Evolutionary conservation across 2,113 vertebrate genomes (phyloP).

Genomic region (Saccopteryx leptura): DNA sequence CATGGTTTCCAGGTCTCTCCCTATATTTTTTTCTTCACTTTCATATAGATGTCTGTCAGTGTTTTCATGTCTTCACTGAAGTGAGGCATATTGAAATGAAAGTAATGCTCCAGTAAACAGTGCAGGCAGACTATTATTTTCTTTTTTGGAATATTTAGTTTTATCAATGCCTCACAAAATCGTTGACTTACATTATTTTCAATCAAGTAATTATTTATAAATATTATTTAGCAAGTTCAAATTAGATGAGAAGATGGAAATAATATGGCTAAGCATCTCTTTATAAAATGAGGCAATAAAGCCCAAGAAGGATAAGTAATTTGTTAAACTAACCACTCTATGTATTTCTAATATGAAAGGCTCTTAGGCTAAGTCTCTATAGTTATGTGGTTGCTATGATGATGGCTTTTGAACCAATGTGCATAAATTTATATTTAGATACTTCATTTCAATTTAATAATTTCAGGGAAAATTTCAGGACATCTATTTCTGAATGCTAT

Average conservation of each 20-base stretch:
- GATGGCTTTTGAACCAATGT: background rate
- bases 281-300: constrained; percentile 23
- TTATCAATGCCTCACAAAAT: background rate
- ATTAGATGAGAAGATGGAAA: constrained; percentile 19
- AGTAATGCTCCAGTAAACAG: background rate
- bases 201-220: constrained; percentile 27
- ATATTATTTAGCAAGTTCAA: constrained; percentile 4
- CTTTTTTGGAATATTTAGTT: constrained; percentile 14
- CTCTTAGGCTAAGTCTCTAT: background rate
- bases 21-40: background rate
- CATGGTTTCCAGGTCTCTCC: background rate
- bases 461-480: constrained; percentile 25
- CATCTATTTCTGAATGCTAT: background rate
- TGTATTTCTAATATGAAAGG: background rate
- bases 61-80: constrained; percentile 14
- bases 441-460: constrained; percentile 50
- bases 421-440: constrained; percentile 54
- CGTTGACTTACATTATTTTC: constrained; percentile 1
- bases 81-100: background rate
- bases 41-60: background rate
- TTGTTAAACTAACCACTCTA: constrained; percentile 17
- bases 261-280: background rate
- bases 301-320: background rate
- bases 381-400: background rate
- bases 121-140: background rate